Evolutionary conservation across 2,797 vertebrate species (phyloP).

Genomic region (Micropoecilia bifurca): DNA sequence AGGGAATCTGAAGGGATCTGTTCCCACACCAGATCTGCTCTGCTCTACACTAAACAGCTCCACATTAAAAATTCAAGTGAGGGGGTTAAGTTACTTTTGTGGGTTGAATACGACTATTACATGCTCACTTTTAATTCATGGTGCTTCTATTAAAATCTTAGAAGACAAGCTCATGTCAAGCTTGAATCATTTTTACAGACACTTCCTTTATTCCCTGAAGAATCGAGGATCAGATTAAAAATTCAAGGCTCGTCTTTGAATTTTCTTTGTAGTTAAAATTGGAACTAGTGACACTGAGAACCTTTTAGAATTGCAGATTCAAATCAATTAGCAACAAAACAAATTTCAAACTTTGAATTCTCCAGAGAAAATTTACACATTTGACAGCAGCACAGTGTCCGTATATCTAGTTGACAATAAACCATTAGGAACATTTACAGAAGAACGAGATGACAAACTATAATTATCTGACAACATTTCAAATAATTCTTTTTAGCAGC

Average conservation of each 20-base stretch:
- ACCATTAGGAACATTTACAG: background rate
- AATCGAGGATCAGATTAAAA: background rate
- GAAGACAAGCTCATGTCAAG: constrained; percentile 2
- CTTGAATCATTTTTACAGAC: constrained; percentile 1
- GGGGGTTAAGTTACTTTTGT: background rate
- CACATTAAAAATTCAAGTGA: background rate
- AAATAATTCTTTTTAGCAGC: background rate
- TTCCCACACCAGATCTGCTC: background rate
- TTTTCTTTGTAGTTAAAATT: background rate
- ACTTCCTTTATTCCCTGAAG: constrained; percentile 9
- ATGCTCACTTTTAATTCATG: background rate
- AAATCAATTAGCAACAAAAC: background rate
- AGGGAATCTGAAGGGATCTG: background rate
- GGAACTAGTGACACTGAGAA: background rate
- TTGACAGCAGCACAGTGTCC: background rate
- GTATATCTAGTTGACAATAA: background rate
- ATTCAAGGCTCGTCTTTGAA: background rate
- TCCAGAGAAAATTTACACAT: background rate
- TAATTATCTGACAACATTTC: background rate
- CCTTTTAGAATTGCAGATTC: constrained; percentile 1
- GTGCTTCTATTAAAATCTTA: constrained; percentile 1
- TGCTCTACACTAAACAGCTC: background rate
- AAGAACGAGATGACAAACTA: background rate
- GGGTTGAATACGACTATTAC: background rate
- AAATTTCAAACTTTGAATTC: background rate